Evolutionary conservation across 2,888 invertebrate genomes (phyloP).

Genomic region (Volucella zonaria): DNA sequence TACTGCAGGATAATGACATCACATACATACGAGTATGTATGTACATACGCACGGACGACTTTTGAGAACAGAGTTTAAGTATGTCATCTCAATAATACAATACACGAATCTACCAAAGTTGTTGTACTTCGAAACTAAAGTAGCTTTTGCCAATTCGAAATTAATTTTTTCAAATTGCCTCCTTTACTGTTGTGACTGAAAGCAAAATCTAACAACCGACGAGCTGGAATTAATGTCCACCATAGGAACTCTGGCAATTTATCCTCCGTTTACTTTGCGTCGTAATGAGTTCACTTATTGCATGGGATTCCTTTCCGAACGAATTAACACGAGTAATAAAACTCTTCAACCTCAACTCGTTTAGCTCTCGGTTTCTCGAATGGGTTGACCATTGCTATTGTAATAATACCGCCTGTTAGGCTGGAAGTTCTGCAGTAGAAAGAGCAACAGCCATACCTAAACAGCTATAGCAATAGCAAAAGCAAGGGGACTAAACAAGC

Average conservation of each 20-base stretch:
- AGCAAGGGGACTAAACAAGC: conserved; percentile 26
- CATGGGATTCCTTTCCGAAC: conserved; percentile 62
- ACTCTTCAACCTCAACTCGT: conserved; percentile 60
- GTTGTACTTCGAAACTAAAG: neutral
- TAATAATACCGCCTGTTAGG: conserved; percentile 32
- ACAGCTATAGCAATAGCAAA: conserved; percentile 2
- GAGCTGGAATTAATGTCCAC: conserved; percentile 35
- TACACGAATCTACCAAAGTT: no score
- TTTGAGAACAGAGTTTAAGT: no score
- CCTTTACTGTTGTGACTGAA: conserved; percentile 22
- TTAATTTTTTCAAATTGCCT: conserved; percentile 19
- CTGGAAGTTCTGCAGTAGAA: conserved; percentile 8
- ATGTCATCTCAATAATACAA: no score
- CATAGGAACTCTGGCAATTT: conserved; percentile 42
- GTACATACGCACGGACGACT: no score
- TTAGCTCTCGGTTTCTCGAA: conserved; percentile 54
- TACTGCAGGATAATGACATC: no score
- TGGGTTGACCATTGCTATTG: conserved; percentile 54
- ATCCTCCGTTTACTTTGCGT: conserved; percentile 45
- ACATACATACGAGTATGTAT: no score
- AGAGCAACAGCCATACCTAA: neutral
- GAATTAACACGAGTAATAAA: conserved; percentile 71
- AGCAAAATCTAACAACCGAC: conserved; percentile 6
- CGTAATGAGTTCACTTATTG: conserved; percentile 64
- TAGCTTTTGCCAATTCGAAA: conserved; percentile 19